Percentiles rank a stretch among this genome's conserved stretches.
Evolutionary conservation across 2,888 invertebrate genomes (phyloP).

Genomic region (Andrena marginata): DNA sequence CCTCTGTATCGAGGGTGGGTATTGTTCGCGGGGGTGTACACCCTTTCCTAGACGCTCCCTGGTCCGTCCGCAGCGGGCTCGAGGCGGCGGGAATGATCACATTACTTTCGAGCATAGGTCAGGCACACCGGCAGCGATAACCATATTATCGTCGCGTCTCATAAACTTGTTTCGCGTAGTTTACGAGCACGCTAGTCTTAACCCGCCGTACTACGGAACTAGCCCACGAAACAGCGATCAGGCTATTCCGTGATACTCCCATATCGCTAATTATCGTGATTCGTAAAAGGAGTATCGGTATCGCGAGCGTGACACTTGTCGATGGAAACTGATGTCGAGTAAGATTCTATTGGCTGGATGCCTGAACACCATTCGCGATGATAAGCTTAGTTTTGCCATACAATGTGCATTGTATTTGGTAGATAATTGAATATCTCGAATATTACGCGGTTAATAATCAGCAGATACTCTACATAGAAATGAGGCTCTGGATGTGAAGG

Average conservation of each 20-base stretch:
- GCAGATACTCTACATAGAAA: too few species aligned
- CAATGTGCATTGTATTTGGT: too few species aligned
- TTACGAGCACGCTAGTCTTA: slow-evolving; percentile 64
- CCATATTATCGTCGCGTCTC: slow-evolving; percentile 67
- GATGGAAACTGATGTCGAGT: not conserved
- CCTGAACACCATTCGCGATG: too few species aligned
- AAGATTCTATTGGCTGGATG: not conserved
- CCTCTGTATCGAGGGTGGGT: slow-evolving; percentile 3
- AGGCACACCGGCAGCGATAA: slow-evolving; percentile 63
- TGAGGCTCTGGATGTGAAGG: too few species aligned
- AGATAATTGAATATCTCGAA: too few species aligned
- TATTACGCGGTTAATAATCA: too few species aligned
- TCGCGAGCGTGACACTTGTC: not conserved
- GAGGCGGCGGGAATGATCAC: slow-evolving; percentile 36
- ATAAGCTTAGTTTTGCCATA: not conserved
- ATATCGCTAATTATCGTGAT: slow-evolving; percentile 45
- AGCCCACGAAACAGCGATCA: slow-evolving; percentile 45
- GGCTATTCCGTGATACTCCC: slow-evolving; percentile 24
- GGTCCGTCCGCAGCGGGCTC: slow-evolving; percentile 26
- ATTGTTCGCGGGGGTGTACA: slow-evolving; percentile 10
- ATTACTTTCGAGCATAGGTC: slow-evolving; percentile 67
- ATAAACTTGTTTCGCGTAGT: slow-evolving; percentile 61
- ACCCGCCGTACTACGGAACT: slow-evolving; percentile 35
- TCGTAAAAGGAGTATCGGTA: slow-evolving; percentile 12
- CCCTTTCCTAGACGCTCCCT: not conserved